Percentiles rank a stretch among this genome's conserved stretches.
These are phyloP conservation scores for Rhaphigaster nebulosa DNA, from an alignment of 2,888 invertebrate species.

Conservation along the genomic window DNA sequence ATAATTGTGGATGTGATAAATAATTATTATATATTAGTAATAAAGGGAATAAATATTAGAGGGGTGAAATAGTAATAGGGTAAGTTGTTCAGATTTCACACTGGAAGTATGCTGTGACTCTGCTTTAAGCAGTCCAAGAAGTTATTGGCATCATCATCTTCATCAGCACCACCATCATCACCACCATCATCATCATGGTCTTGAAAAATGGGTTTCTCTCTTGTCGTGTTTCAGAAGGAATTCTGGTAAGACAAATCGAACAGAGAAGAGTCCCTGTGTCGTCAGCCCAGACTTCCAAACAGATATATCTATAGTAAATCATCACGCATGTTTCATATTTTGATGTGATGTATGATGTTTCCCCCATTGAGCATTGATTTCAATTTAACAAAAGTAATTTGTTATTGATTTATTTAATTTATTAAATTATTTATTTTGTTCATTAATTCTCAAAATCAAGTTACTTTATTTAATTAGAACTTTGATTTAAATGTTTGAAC, in stretches of 20 bases:
- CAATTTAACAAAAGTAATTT: background rate
- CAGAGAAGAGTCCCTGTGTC: background rate
- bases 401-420: background rate
- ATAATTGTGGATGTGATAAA: background rate
- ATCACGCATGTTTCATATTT: constrained; percentile 18
- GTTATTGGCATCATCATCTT: constrained; percentile 21
- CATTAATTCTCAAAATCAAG: background rate
- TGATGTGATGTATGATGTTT: background rate
- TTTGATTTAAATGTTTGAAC: background rate
- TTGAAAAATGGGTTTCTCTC: constrained; percentile 56
- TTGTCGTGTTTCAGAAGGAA: constrained; percentile 55
- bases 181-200: constrained; percentile 54
- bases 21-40: background rate
- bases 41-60: background rate
- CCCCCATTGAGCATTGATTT: background rate
- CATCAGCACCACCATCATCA: constrained; percentile 52
- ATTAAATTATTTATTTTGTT: background rate
- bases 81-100: constrained; percentile 55
- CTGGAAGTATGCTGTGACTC: constrained; percentile 56
- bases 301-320: background rate
- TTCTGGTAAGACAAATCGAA: constrained; percentile 51
- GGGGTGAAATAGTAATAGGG: background rate
- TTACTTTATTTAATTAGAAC: background rate
- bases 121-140: constrained; percentile 52
- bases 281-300: constrained; percentile 27